These are phyloP conservation scores for Ametastegia equiseti DNA, from an alignment of 2,888 invertebrate genomes.

Conservation along the genomic window DNA sequence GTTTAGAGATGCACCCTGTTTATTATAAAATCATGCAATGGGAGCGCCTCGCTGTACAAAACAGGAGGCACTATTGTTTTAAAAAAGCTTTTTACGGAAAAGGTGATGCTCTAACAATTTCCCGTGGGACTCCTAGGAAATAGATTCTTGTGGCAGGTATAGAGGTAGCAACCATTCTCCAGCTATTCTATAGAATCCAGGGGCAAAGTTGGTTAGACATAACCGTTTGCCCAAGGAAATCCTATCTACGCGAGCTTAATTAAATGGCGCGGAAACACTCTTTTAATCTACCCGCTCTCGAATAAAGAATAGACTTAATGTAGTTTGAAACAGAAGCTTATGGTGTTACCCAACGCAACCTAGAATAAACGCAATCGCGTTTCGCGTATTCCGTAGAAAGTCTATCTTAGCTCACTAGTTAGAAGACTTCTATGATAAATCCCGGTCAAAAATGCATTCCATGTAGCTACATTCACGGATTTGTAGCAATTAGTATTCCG, in stretches of 20 bases:
- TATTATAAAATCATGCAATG: conserved; percentile 6
- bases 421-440: background rate
- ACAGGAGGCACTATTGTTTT: conserved; percentile 20
- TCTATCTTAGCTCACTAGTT: background rate
- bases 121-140: conserved; percentile 27
- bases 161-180: conserved; percentile 26
- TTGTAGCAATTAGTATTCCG: too few species aligned
- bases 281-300: conserved; percentile 38
- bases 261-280: conserved; percentile 35
- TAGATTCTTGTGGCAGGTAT: conserved; percentile 37
- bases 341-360: conserved; percentile 15
- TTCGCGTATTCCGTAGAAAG: background rate
- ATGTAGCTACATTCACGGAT: background rate
- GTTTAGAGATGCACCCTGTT: background rate
- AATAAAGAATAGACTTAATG: conserved; percentile 38
- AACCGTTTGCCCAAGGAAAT: conserved; percentile 48
- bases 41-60: background rate
- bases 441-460: background rate
- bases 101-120: conserved; percentile 39
- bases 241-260: conserved; percentile 45
- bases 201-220: conserved; percentile 45
- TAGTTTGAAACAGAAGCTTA: conserved; percentile 45
- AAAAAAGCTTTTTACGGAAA: conserved; percentile 15
- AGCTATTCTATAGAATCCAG: conserved; percentile 38
- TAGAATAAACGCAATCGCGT: conserved; percentile 24